Evolutionary conservation across 2,888 invertebrate species (phyloP), one percentile per base, ranked within the genome.

Genomic region (Pseudococcus jackbeardsleyi): DNA sequence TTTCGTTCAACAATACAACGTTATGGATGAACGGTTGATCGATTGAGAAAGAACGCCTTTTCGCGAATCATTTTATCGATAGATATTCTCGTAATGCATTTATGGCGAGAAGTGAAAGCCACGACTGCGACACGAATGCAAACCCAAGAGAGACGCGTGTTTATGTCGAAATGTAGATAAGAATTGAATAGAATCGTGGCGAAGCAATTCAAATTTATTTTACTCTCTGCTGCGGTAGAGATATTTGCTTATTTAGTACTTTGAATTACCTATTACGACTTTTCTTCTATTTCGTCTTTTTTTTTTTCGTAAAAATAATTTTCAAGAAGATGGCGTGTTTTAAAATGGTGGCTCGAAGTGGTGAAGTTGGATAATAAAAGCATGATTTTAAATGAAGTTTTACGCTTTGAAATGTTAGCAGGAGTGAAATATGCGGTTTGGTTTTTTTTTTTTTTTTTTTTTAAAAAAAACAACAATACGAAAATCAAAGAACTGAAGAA

Each of bases 81-180:
- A 72, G 72, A 72, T 72, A 72, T 72, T 72, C 22, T 72, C 33
- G 72, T 33, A 72, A 72, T 33, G 68, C 72, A 72, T 72, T 64
- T 72, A 33, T 68, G 12, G 22, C 68, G 12, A 42, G 42, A 26
- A 68, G 59, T 59, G n/a, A n/a, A 68, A 68, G 17, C 8, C n/a
- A 64, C n/a, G 68, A 42, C 42, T 12, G 26, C 68, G 68, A 22
- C 9, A 26, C 59, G 59, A 59, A 59, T 59, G 59, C 68, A 68
- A 68, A 68, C 68, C 68, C 68, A 11, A 68, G 68, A 68, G 68
- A 68, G 68, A 68, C 26, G 68, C 68, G 68, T 68, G 68, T 68
- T 68, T 68, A 68, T 68, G 68, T 26, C 26, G 26, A 68, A 59
- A 68, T 26, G 26, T 26, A 68, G 68, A 68, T 68, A 68, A 68